These are phyloP conservation scores for Chromis chromis DNA, from an alignment of 2,797 vertebrate species.

Conservation along the genomic window DNA sequence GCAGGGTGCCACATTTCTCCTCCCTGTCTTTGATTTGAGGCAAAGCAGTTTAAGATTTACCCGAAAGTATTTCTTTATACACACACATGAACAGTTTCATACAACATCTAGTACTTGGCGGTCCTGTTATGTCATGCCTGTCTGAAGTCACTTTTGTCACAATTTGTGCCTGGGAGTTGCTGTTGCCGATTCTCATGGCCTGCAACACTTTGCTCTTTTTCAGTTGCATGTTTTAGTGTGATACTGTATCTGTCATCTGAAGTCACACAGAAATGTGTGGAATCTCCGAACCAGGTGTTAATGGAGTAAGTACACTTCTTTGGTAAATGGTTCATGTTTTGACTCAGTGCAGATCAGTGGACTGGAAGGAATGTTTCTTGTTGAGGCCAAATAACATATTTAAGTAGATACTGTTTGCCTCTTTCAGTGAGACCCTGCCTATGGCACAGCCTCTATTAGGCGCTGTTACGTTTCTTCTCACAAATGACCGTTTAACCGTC, in stretches of 20 bases:
- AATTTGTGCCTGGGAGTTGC: neutral
- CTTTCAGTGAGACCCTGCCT: constrained; percentile 57
- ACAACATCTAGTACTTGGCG: constrained; percentile 6
- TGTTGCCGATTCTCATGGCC: constrained; percentile 9
- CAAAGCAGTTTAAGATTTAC: constrained; percentile 54
- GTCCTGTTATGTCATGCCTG: neutral
- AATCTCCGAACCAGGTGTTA: constrained; percentile 52
- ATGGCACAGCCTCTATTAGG: constrained; percentile 69
- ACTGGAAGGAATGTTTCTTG: constrained; percentile 50
- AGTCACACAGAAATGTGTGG: constrained; percentile 15
- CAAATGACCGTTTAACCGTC: constrained; percentile 85
- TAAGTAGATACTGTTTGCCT: constrained; percentile 57
- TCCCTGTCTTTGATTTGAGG: constrained; percentile 52
- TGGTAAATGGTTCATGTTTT: constrained; percentile 51
- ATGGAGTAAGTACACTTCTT: constrained; percentile 40
- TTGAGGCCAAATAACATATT: constrained; percentile 49
- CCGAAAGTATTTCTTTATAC: constrained; percentile 47
- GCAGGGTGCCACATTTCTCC: constrained; percentile 24
- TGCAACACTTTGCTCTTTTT: constrained; percentile 26
- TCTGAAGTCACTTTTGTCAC: constrained; percentile 11
- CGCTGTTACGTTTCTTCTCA: constrained; percentile 72
- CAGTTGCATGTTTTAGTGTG: neutral
- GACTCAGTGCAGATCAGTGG: constrained; percentile 50
- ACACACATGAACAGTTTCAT: constrained; percentile 27
- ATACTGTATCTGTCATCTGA: constrained; percentile 30